A percentile compares a stretch with the other conserved stretches of the same genome.
phyloP scores from a whole-genome alignment of 2,888 invertebrate species.

The Lottia scabra region DNA sequence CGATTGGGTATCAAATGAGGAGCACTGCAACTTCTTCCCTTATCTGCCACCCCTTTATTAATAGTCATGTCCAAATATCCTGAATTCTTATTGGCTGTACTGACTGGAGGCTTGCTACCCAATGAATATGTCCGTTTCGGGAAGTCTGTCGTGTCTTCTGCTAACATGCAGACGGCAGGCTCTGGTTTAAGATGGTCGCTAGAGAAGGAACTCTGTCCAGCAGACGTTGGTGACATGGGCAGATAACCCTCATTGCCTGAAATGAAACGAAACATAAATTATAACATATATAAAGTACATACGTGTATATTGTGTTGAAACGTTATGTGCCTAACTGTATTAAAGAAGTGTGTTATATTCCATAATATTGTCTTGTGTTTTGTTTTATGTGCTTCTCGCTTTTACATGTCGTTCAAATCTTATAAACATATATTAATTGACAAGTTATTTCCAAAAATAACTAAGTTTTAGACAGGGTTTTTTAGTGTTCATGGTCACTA shows the following conservation, averaged over 20 bases:
- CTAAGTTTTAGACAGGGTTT: no score
- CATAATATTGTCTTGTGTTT: no score
- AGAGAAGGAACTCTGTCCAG: conserved; percentile 37
- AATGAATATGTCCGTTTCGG: conserved; percentile 83
- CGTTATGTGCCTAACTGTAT: no score
- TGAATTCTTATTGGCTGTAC: conserved; percentile 32
- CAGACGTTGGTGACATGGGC: conserved; percentile 48
- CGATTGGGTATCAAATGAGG: conserved; percentile 73
- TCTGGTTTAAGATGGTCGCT: conserved; percentile 77
- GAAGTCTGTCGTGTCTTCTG: conserved; percentile 72
- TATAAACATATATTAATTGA: no score
- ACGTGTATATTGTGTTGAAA: no score
- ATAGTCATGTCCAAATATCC: conserved; percentile 46
- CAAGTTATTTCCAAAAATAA: no score
- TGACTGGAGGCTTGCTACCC: conserved; percentile 78
- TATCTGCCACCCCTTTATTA: conserved; percentile 44
- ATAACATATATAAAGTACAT: no score
- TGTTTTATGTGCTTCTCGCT: no score
- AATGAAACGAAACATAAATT: conserved; percentile 12
- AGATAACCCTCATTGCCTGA: conserved; percentile 72
- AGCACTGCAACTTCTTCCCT: conserved; percentile 78
- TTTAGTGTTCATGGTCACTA: no score
- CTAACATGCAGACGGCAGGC: conserved; percentile 78
- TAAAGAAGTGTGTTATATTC: no score
- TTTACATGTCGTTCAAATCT: no score